Percentiles rank a stretch among this genome's conserved stretches.
Evolutionary conservation across 2,888 invertebrate species (phyloP).

Genomic region (Protophormia terraenovae): DNA sequence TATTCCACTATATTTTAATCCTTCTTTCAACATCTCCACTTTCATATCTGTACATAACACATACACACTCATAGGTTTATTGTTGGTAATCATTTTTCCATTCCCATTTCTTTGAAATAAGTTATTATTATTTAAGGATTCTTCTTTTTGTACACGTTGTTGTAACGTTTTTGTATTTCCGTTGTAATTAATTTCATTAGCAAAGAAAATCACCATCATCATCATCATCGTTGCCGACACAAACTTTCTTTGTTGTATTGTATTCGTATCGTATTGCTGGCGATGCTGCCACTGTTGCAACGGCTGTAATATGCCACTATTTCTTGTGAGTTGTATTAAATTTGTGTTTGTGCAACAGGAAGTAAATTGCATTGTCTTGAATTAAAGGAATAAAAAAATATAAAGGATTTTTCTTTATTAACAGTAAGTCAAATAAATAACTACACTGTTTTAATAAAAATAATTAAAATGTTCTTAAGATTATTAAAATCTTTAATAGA

Average conservation of each 20-base stretch:
- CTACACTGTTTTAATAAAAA: background rate
- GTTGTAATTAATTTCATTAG: constrained; percentile 68
- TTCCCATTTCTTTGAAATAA: constrained; percentile 29
- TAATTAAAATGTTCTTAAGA: no score
- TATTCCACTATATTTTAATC: constrained; percentile 44
- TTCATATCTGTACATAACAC: background rate
- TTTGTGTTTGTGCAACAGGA: constrained; percentile 59
- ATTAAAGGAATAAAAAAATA: background rate
- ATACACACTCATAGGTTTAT: background rate
- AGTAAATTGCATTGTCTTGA: constrained; percentile 49
- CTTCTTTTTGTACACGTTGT: constrained; percentile 25
- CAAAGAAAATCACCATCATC: constrained; percentile 62
- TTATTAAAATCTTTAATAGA: no score
- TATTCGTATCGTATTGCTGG: background rate
- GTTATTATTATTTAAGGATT: constrained; percentile 53
- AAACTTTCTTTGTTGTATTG: constrained; percentile 18
- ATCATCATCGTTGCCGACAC: background rate
- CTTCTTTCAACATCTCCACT: background rate
- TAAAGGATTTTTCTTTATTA: no score
- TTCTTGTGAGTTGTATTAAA: background rate
- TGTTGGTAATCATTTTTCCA: constrained; percentile 2
- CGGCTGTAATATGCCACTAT: background rate
- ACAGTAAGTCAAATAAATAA: background rate
- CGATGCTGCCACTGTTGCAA: constrained; percentile 3
- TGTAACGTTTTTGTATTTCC: constrained; percentile 43